Evolutionary conservation across 2,888 invertebrate species (phyloP), one percentile per base, ranked within the genome.

Genomic region (Spicauda simplicius): DNA sequence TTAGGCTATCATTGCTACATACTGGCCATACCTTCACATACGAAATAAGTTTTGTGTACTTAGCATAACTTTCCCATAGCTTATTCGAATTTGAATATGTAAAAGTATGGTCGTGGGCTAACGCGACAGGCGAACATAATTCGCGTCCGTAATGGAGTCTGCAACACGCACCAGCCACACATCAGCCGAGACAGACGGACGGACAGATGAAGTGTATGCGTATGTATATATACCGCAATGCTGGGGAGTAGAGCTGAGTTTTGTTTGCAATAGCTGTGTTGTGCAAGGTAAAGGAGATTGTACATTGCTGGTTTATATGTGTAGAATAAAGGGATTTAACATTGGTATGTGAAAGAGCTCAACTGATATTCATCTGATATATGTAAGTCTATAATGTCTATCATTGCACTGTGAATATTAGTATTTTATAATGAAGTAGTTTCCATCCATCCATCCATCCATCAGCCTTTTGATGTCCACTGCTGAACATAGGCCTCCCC

Each of bases 111-210:
- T 72, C 84, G 84, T 80, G 77, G 78, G 80, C 79, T 77, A 79
- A 81, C 80, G 77, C 78, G 87, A 88, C 86, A 84, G 83, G 73
- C 72, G 73, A 77, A 84, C 84, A 89, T 90, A 91, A 87, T 86
- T 90, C 83, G 76, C 77, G 70, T 68, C 77, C 79, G 59, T 90
- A 90, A 90, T 90, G 87, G 88, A 90, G 87, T 87, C 86, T 74
- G 83, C 86, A 83, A 83, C 89, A 88, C 87, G 89, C 88, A 85
- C 82, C 77, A 73, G 80, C 82, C 76, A 88, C 89, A 90, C 87
- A 90, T 91, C 89, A 90, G 82, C 77, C 67, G 75, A 73, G 79
- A 87, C 80, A 80, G 86, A 80, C 84, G 71, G 82, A 82, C 84
- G 71, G 82, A 82, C 84, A 74, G 75, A 77, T 74, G 69, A 72